phyloP scores from a whole-genome alignment of 2,113 vertebrate species.

The Eidolon helvum region DNA sequence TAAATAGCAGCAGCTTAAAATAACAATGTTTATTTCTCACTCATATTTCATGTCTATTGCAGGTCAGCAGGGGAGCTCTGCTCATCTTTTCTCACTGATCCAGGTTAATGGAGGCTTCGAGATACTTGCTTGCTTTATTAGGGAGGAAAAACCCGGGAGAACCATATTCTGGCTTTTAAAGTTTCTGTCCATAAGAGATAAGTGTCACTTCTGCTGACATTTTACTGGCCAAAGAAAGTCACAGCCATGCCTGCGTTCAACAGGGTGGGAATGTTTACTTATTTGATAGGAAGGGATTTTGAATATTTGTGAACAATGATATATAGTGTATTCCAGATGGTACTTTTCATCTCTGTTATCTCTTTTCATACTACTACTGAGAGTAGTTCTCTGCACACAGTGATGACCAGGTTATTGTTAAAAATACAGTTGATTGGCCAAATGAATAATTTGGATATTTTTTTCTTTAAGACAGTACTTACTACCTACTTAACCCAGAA shows the following conservation, averaged over 20 bases:
- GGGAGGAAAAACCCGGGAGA: not conserved
- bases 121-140: not conserved
- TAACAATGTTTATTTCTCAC: not conserved
- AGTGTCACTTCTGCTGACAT: not conserved
- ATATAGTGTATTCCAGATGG: not conserved
- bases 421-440: not conserved
- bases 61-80: not conserved
- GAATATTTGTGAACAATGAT: conserved; percentile 10
- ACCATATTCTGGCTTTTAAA: not conserved
- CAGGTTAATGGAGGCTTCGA: not conserved
- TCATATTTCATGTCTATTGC: not conserved
- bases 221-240: not conserved
- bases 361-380: not conserved
- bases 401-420: not conserved
- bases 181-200: not conserved
- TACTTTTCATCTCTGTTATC: not conserved
- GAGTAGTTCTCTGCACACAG: not conserved
- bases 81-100: not conserved
- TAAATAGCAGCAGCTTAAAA: not conserved
- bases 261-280: not conserved
- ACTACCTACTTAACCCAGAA: not conserved
- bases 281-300: not conserved
- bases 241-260: not conserved
- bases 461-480: not conserved
- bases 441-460: not conserved